Conservation (phyloP, 2,888 invertebrate species). For the Drosophila nr. medialis region DNA sequence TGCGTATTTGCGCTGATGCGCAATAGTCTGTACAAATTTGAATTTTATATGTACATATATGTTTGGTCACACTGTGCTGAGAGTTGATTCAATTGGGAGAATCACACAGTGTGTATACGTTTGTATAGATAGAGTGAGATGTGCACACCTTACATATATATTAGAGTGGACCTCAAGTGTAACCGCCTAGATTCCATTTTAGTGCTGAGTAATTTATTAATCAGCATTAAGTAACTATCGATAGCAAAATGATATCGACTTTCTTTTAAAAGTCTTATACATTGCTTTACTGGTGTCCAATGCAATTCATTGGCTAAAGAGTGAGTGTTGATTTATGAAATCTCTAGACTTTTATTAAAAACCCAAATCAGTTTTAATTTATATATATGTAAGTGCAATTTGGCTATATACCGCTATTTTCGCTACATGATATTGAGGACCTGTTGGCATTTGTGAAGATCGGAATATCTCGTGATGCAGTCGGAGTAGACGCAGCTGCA, state of each 20-base stretch:
- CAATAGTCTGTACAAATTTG: conserved; percentile 42
- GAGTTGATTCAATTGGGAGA: conserved; percentile 17
- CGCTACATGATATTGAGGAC: background rate
- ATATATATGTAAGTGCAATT: background rate
- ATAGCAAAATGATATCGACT: conserved; percentile 1
- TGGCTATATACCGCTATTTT: background rate
- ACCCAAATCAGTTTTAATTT: background rate
- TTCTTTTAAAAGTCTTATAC: background rate
- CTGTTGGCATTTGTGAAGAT: background rate
- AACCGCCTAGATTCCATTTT: background rate
- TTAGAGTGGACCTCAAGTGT: conserved; percentile 14
- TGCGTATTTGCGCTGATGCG: conserved; percentile 51
- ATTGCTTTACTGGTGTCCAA: background rate
- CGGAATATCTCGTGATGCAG: conserved; percentile 45
- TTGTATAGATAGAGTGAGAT: conserved; percentile 9
- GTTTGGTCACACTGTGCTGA: conserved; percentile 30
- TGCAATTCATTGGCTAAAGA: background rate
- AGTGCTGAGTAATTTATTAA: conserved; percentile 20
- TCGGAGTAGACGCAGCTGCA: conserved; percentile 15
- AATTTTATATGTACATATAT: background rate
- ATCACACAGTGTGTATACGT: conserved; percentile 23
- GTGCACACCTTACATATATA: conserved; percentile 6
- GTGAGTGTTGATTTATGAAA: background rate
- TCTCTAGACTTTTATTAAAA: background rate
- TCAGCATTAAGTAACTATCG: background rate